phyloP scores from a whole-genome alignment of 2,113 vertebrate genomes.

The Macquaria australasica region DNA sequence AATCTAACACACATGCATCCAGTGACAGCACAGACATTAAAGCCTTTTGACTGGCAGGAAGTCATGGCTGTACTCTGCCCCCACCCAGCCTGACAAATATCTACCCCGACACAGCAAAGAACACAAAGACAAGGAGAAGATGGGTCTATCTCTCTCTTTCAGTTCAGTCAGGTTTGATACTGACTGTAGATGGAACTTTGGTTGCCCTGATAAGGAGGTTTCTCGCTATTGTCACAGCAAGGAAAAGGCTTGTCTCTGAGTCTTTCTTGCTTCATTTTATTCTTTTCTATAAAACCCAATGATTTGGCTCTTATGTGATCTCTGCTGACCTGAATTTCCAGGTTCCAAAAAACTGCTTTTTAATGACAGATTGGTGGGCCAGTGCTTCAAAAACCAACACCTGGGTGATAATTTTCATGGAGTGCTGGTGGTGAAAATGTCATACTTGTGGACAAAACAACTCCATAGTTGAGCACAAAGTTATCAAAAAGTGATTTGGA shows the following conservation, averaged over 20 bases:
- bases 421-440: too few species aligned
- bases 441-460: neutral
- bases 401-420: neutral
- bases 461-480: neutral
- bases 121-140: constrained; percentile 7
- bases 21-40: constrained; percentile 30
- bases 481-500: neutral
- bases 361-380: neutral
- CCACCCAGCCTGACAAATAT: constrained; percentile 26
- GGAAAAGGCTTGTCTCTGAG: neutral
- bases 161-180: neutral
- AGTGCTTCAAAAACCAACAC: neutral
- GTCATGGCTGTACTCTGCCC: neutral
- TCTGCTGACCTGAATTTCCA: neutral
- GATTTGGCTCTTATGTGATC: neutral
- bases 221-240: neutral
- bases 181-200: neutral
- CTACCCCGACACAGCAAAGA: neutral
- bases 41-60: constrained; percentile 36
- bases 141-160: neutral
- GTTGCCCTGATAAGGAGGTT: neutral
- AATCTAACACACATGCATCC: neutral
- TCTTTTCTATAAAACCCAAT: neutral
- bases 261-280: neutral
- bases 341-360: neutral